Base-by-base conservation (phyloP, 2,113 vertebrate genomes). In the Dascyllus trimaculatus region DNA sequence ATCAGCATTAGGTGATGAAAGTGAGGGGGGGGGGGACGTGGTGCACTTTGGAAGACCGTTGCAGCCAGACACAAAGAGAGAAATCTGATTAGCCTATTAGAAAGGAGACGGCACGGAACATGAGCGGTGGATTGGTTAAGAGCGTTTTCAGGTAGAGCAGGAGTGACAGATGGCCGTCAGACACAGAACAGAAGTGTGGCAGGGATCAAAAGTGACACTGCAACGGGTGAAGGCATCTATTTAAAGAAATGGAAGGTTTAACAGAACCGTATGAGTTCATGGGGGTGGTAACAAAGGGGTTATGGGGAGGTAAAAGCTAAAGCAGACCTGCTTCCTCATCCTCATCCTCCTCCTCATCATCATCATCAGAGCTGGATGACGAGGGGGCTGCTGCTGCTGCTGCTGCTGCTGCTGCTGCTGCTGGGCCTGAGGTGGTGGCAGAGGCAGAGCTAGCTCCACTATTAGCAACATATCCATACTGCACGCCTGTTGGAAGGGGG, bases 241-340 rank as follows among this genome's bases (percentile, higher is more conserved):
- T 32, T 8, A 46, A 61, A 43, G 38, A 19, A 11, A 35, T 9
- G 18, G 3, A 43, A 38, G 14, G 56, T 60, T 70, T 46, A 22
- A 54, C 43, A 78, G 22, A 59, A 38, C 21, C 21, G 15, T 17
- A 51, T 5, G 49, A 63, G 85, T 87, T 26, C 5, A 25, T 70
- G 77, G 13, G 59, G 19, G 59, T 19, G 43, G 10, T 21, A 61
- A 46, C 10, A 40, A 43, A 22, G 19, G 25, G 61, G 18, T 64
- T 21, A 17, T 22, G 46, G 65, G 51, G 56, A 71, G 67, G 86
- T 93, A 95, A 97, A 96, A 96, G 95, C 96, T 94, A 96, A 95
- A 96, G 96, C 97, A 96, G 96, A 99, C 98, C 98, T 99, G 98
- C 97, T 98, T 99, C 98, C 96, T 99, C 98, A 96, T 98, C 96